These are phyloP conservation scores for Malurus melanocephalus DNA, from an alignment of 2,113 vertebrate species.

Conservation along the genomic window DNA sequence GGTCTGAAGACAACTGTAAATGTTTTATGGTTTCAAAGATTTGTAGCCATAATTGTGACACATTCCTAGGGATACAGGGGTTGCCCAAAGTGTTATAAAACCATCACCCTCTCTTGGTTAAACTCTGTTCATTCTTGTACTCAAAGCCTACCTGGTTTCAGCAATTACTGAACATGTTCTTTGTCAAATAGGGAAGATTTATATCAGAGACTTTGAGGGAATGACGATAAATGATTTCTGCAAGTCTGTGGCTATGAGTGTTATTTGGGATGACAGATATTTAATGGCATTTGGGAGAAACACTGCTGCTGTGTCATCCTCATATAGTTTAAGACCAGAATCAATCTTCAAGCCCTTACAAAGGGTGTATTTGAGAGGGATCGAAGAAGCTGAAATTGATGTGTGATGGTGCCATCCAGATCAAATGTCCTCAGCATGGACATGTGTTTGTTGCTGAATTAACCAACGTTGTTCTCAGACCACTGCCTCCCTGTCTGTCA, in stretches of 20 bases:
- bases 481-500: background rate
- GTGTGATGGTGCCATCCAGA: background rate
- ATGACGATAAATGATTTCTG: background rate
- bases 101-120: background rate
- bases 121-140: background rate
- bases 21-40: background rate
- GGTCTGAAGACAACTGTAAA: background rate
- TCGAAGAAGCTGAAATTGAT: background rate
- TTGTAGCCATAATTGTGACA: background rate
- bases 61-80: background rate
- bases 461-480: background rate
- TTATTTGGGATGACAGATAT: background rate
- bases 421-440: background rate
- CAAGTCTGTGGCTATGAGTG: background rate
- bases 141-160: background rate
- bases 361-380: background rate
- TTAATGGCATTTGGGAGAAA: background rate
- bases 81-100: background rate
- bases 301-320: background rate
- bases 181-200: background rate
- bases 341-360: accelerated
- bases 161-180: background rate
- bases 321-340: background rate
- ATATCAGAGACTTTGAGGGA: background rate
- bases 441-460: background rate